Evolutionary conservation across 2,888 invertebrate species (phyloP), one percentile per base, ranked within the genome.

Genomic region (Drosophila meridionalis): DNA sequence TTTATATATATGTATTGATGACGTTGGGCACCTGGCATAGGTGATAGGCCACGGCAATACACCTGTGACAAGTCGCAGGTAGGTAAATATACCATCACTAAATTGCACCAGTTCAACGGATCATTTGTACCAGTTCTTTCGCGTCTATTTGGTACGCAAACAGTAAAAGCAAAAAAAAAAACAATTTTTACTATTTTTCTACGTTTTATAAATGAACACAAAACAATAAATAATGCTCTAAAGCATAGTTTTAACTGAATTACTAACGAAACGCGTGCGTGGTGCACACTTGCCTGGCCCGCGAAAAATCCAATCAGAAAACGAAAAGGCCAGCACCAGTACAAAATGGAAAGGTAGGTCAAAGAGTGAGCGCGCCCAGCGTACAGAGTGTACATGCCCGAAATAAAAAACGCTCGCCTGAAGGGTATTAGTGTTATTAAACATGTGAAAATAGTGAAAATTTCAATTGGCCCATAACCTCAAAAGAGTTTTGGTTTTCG

Each of bases 311-410:
- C 68, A 85, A 73, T 72, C 74, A 76, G 80, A 76, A 76, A 76
- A 82, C 79, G 73, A 71, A 76, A 87, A 90, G 86, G 83, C 83
- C 83, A 83, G 71, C 76, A 83, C 82, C 86, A 85, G 84, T 83
- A 87, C 90, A 92, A 90, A 90, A 87, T 86, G 89, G 91, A 91
- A 92, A 91, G 92, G 92, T 92, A 92, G 92, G 93, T 92, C 92
- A 92, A 92, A 91, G 91, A 89, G 86, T 76, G 78, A 86, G 85
- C 77, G 78, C 78, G 76, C 69, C 64, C 72, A 67, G 59, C 80
- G 78, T 78, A 83, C 75, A 83, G 76, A 82, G 84, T 77, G 74
- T 69, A 70, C 52, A 69, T 73, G 43, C 72, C 69, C 60, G 20
- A 71, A 69, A 73, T 67, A 53, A 72, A 73, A 76, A 55, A 63